These are phyloP conservation scores for Myioborus melanocephalus DNA, from an alignment of 2,797 vertebrate species.

Conservation along the genomic window DNA sequence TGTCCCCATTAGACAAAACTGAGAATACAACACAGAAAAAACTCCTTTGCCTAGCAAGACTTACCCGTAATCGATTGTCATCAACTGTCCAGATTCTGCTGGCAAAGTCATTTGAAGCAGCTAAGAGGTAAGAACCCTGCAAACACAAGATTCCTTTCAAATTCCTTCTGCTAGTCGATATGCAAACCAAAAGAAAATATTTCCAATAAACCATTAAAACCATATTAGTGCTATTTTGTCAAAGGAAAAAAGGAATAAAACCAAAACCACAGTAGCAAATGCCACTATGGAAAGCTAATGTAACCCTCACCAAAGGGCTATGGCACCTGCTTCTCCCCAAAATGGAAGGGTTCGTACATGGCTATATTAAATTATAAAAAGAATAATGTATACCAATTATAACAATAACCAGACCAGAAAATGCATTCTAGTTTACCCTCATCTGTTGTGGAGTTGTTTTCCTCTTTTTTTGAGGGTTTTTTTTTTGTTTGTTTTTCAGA, in stretches of 20 bases:
- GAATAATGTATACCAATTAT: not conserved
- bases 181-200: not conserved
- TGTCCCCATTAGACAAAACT: not conserved
- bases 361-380: not conserved
- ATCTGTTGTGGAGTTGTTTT: not conserved
- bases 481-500: not conserved
- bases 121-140: conserved; percentile 92
- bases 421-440: rapidly evolving
- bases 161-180: not conserved
- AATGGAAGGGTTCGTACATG: not conserved
- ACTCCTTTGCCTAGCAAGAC: not conserved
- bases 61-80: conserved; percentile 92
- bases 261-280: not conserved
- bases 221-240: not conserved
- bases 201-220: not conserved
- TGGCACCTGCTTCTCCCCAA: not conserved
- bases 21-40: not conserved
- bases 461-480: not conserved
- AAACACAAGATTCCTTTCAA: conserved; percentile 32
- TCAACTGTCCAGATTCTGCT: conserved; percentile 98
- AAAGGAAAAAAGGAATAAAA: not conserved
- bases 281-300: not conserved
- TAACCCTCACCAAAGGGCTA: not conserved
- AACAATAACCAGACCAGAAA: not conserved
- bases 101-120: conserved; percentile 96